Base-by-base conservation (phyloP, 2,888 invertebrate genomes). In the Ischnus inquisitorius region DNA sequence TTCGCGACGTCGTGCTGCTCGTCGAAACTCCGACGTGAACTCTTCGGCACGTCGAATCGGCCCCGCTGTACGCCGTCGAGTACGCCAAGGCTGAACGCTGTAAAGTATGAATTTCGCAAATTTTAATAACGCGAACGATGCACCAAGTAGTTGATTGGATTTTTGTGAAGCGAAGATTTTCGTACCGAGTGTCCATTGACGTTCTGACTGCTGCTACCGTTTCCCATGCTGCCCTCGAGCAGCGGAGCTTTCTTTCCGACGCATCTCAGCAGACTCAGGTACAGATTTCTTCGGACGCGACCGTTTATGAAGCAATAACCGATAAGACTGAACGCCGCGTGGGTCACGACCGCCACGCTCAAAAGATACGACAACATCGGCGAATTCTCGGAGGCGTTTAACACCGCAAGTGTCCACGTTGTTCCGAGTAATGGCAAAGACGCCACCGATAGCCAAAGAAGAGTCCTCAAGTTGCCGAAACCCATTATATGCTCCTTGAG, bases 21-120 rank as follows among this genome's bases (percentile, higher is more conserved):
- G 98, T 98, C 12, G 98, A 98, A 88, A 99, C 98, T 43, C 98
- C 99, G 85, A 98, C 96, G 92, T 97, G 97, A 67, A 97, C 94
- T 87, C 96, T 94, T 51, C 95, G 94, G 34, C 96, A 95, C 85
- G 96, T 95, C 87, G 95, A 92, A 67, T 95, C 95, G 51, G 96
- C 95, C 91, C 95, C 95, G 83, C 97, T 96, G 91, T 98, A 98
- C 1, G 97, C 97, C 84, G 98, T 94, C 1, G 97, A 96, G 91
- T 98, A 98, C 0, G 97, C 97, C 85, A 98, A 94, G 0, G 97
- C 97, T 2, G 98, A 97, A 87, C 98, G 96, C 96, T 95, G 91
- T 28, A 88, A 90, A 60, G 12, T 2, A 48, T 34, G 6, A 14
- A 46, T 14, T 48, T 16, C 1, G 16, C 16, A 16, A 51, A 3